phyloP scores from a whole-genome alignment of 2,888 invertebrate genomes.

The Euplexia lucipara region DNA sequence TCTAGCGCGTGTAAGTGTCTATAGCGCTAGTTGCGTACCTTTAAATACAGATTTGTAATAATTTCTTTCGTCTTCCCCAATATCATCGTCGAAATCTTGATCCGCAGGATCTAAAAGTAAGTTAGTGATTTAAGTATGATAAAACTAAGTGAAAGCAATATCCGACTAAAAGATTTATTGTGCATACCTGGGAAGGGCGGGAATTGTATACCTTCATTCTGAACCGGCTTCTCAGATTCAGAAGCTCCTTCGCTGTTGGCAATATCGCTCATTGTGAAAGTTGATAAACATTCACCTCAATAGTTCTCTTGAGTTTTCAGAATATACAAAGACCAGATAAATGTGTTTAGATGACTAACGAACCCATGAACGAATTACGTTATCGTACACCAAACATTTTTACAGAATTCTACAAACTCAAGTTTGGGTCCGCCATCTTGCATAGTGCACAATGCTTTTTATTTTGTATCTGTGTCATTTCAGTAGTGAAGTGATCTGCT shows the following conservation, averaged over 20 bases:
- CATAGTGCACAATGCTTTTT: conserved; percentile 13
- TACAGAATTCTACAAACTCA: conserved; percentile 32
- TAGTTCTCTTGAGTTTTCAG: conserved; percentile 32
- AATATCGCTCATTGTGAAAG: conserved; percentile 81
- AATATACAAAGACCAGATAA: conserved; percentile 5
- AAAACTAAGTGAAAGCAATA: not conserved
- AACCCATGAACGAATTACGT: not conserved
- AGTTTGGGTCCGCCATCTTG: conserved; percentile 62
- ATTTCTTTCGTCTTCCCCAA: conserved; percentile 88
- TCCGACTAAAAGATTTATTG: not conserved
- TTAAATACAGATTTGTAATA: conserved; percentile 88
- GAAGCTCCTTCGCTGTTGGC: conserved; percentile 75
- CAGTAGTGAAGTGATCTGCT: conserved; percentile 25
- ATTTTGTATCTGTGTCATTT: conserved; percentile 46
- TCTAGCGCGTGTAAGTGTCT: too few species aligned
- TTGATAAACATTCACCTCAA: conserved; percentile 50
- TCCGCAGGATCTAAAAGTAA: conserved; percentile 83
- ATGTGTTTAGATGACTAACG: not conserved
- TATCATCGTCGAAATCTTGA: conserved; percentile 89
- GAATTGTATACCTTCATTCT: conserved; percentile 77
- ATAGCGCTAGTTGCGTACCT: conserved; percentile 80
- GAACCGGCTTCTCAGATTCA: conserved; percentile 84
- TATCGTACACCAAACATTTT: conserved; percentile 16
- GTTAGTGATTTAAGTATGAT: conserved; percentile 10
- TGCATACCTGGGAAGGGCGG: conserved; percentile 86